Base-by-base conservation (phyloP, 2,888 invertebrate species). In the Cephus pygmeus region DNA sequence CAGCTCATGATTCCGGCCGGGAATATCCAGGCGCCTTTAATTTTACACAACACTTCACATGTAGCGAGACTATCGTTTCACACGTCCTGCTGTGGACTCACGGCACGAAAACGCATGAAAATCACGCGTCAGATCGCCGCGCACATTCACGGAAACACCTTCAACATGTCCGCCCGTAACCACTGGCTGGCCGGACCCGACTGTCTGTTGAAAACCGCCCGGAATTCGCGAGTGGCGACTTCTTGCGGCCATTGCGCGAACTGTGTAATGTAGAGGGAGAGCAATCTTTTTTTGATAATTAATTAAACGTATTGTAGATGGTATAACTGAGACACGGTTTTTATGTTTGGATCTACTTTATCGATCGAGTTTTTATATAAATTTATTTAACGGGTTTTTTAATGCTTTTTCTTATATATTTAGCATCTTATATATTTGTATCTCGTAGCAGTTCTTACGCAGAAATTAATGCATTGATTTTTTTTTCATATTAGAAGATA, bases 1-100 rank as follows among this genome's bases (percentile, higher is more conserved):
- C 92, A 92, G 89, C 91, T 92, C 92, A 92, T 92, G 86, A 87
- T 91, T 88, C 86, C 85, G 86, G 87, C 86, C 87, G 87, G 89
- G 85, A 76, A 85, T 83, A 87, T 87, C 89, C 89, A 85, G 84
- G 85, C 84, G 83, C 85, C 85, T 81, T 33, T 69, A 23, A 34
- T 76, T 79, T 76, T 15, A 69, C 79, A 76, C 85, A 80, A 82
- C 88, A 88, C 88, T 85, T 88, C 87, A 87, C 88, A 88, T 88
- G 85, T 86, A 88, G 81, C 84, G 83, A 78, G 77, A 81, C 82
- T 78, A 82, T 79, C 78, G 71, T 31, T 71, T 56, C 31, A 34
- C 33, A 71, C 71, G 71, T 71, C 33, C 56, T 56, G 23, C 56
- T 56, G 23, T 23, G 71, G 31, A 71, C 71, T 71, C 71, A 71